Conservation (phyloP, 2,888 invertebrate species). For the Anorthoa munda region DNA sequence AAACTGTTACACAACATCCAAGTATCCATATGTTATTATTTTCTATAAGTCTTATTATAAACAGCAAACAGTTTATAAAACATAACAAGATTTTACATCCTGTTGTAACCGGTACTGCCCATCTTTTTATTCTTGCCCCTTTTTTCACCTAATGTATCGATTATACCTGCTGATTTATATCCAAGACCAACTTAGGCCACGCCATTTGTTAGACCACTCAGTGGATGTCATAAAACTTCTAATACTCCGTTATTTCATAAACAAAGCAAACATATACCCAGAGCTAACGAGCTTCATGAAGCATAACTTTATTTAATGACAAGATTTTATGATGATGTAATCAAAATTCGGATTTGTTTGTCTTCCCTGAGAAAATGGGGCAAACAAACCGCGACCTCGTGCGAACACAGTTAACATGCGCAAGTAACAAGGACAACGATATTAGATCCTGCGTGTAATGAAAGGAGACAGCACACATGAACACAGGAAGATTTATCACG, state of each 20-base stretch:
- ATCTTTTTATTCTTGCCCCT: slow-evolving; percentile 20
- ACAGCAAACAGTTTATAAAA: slow-evolving; percentile 7
- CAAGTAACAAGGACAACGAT: slow-evolving; percentile 79
- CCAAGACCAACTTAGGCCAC: not conserved
- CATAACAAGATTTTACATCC: slow-evolving; percentile 14
- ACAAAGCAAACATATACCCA: slow-evolving; percentile 26
- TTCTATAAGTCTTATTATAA: not conserved
- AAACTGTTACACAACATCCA: not conserved
- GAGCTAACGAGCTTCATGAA: slow-evolving; percentile 47
- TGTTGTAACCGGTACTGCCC: slow-evolving; percentile 28
- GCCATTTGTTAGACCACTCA: slow-evolving; percentile 11
- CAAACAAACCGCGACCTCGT: slow-evolving; percentile 79
- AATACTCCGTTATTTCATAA: slow-evolving; percentile 18
- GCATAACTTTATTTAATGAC: slow-evolving; percentile 54
- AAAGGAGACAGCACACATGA: slow-evolving; percentile 83
- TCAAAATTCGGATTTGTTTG: slow-evolving; percentile 66
- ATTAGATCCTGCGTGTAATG: slow-evolving; percentile 77
- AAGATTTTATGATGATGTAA: slow-evolving; percentile 61
- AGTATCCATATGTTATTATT: not conserved
- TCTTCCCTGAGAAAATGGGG: slow-evolving; percentile 74
- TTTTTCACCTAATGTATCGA: slow-evolving; percentile 16
- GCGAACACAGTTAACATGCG: slow-evolving; percentile 83
- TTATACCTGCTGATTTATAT: slow-evolving; percentile 15
- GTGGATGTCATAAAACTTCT: slow-evolving; percentile 10
- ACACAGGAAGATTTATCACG: slow-evolving; percentile 89